Evolutionary conservation across 1,140 invertebrate species (phyloP).

Genomic region (Drosophila sechellia): DNA sequence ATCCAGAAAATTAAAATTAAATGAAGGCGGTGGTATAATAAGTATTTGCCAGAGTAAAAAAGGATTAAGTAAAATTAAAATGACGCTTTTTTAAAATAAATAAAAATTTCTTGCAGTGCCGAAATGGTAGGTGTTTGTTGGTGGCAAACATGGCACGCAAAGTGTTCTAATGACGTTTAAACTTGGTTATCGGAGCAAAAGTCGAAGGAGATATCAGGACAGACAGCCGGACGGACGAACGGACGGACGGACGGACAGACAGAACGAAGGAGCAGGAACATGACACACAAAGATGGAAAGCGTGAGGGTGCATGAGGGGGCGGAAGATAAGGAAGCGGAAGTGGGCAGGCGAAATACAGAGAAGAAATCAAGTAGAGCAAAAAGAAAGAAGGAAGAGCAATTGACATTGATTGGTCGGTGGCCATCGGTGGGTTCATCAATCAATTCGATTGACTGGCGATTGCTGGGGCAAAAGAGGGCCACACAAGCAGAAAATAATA

Average conservation of each 20-base stretch:
- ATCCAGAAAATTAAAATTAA: too few species aligned
- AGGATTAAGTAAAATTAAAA: too few species aligned
- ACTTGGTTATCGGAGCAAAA: conserved; percentile 39
- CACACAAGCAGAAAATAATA: conserved; percentile 22
- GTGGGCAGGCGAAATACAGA: neutral
- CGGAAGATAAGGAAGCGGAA: conserved; percentile 23
- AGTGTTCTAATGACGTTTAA: conserved; percentile 43
- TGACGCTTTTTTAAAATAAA: too few species aligned
- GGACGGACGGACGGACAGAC: neutral
- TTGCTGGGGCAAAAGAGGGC: conserved; percentile 3
- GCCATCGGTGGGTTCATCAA: conserved; percentile 41
- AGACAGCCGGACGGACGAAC: too few species aligned
- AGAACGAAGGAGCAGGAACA: conserved; percentile 4
- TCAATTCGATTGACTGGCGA: conserved; percentile 45
- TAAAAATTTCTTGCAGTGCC: neutral
- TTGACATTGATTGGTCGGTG: conserved; percentile 39
- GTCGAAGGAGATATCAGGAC: conserved; percentile 33
- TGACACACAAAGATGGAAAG: conserved; percentile 1
- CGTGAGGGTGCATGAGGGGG: neutral
- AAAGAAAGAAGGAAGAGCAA: conserved; percentile 2
- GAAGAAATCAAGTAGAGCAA: too few species aligned
- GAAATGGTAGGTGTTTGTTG: conserved; percentile 1
- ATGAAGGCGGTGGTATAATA: too few species aligned
- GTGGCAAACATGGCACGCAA: conserved; percentile 33
- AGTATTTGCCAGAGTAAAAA: too few species aligned